Conservation (phyloP, 92 coral and sea anemone genomes). For the Paramuricea clavata region DNA sequence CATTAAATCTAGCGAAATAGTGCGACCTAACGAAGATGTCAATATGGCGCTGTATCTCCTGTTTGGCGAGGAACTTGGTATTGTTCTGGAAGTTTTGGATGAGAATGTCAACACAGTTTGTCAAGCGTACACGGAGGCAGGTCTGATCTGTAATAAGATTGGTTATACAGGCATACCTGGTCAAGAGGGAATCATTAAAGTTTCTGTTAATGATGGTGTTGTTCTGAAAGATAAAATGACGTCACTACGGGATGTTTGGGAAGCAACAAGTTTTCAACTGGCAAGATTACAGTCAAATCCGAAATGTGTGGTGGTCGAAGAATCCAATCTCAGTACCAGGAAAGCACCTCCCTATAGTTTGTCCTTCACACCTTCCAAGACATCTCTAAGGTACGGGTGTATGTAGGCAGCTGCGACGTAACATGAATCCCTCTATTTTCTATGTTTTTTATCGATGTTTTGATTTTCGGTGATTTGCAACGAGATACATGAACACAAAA, state of each 20-base stretch:
- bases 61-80: constrained; percentile 94
- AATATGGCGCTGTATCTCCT: constrained; percentile 69
- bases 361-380: constrained; percentile 74
- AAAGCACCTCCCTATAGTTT: constrained; percentile 81
- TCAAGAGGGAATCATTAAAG: constrained; percentile 74
- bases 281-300: constrained; percentile 93
- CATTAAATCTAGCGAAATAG: constrained; percentile 52
- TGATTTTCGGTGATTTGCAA: neutral
- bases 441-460: too few species aligned
- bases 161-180: constrained; percentile 79
- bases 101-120: constrained; percentile 74
- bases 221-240: constrained; percentile 94
- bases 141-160: constrained; percentile 75
- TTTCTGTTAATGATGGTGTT: constrained; percentile 73
- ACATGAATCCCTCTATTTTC: too few species aligned
- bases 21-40: neutral
- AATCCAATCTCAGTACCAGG: constrained; percentile 77
- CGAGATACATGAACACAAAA: too few species aligned
- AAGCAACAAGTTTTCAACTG: constrained; percentile 95
- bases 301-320: constrained; percentile 86
- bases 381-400: neutral
- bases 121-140: constrained; percentile 65
- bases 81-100: constrained; percentile 81
- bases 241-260: constrained; percentile 91
- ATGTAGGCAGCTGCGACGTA: neutral